phyloP scores from a whole-genome alignment of 1,140 invertebrate species.

The Onthophagus taurus region DNA sequence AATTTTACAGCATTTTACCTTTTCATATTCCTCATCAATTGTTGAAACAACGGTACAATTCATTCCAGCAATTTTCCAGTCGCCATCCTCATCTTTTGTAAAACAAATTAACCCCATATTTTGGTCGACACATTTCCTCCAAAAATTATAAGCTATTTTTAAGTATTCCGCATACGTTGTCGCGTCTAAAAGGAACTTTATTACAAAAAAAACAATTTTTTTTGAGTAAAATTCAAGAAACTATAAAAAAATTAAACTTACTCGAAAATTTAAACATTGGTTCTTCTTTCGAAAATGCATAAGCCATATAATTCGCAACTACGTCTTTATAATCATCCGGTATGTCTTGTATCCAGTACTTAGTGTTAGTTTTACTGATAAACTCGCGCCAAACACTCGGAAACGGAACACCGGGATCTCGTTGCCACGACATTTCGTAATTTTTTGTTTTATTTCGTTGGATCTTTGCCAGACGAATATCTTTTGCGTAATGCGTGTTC shows the following conservation, averaged over 20 bases:
- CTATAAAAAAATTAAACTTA: slow-evolving; percentile 6
- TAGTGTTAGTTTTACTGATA: slow-evolving; percentile 5
- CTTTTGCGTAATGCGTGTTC: too few species aligned
- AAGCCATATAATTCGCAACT: slow-evolving; percentile 6
- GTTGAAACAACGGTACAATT: slow-evolving; percentile 8
- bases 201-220: too few species aligned
- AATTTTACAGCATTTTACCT: too few species aligned
- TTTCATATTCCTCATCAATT: slow-evolving; percentile 1
- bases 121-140: neutral
- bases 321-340: slow-evolving; percentile 2
- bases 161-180: too few species aligned
- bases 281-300: slow-evolving; percentile 7
- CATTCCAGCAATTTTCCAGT: neutral
- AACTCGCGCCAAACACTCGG: slow-evolving; percentile 10
- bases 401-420: slow-evolving; percentile 2
- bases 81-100: neutral
- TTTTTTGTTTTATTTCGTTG: too few species aligned
- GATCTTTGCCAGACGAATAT: too few species aligned
- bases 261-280: slow-evolving; percentile 3
- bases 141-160: too few species aligned
- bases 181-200: too few species aligned
- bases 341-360: slow-evolving; percentile 12
- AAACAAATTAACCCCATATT: slow-evolving; percentile 4
- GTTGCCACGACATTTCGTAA: too few species aligned
- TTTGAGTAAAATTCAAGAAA: too few species aligned